A percentile compares a stretch with the other conserved stretches of the same genome.
phyloP scores from a whole-genome alignment of 2,113 vertebrate genomes.

The Ciconia boyciana region DNA sequence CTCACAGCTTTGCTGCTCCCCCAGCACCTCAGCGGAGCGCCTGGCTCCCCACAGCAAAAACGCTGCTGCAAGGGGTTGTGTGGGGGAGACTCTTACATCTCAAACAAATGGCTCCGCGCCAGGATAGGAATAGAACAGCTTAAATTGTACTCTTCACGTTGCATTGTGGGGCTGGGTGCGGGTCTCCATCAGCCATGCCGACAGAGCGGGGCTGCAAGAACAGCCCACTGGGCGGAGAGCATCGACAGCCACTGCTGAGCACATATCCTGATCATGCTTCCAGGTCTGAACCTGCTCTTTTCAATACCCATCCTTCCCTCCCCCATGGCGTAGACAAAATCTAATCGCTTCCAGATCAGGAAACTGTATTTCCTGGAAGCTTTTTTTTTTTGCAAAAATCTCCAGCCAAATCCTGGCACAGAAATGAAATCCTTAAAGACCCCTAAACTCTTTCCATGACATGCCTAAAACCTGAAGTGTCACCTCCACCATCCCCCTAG shows the following conservation, averaged over 20 bases:
- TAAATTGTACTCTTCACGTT: rapidly evolving
- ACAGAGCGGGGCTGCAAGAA: not conserved
- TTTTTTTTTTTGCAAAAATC: not conserved
- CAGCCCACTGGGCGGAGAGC: not conserved
- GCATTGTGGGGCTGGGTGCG: rapidly evolving
- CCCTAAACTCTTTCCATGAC: not conserved
- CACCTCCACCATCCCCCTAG: not conserved
- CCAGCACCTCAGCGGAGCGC: not conserved
- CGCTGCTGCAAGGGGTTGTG: not conserved
- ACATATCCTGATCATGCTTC: rapidly evolving
- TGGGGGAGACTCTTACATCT: not conserved
- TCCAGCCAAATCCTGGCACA: not conserved
- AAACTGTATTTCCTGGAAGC: not conserved
- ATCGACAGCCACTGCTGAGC: not conserved
- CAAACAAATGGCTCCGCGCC: not conserved
- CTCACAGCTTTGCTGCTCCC: not conserved
- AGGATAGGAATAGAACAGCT: not conserved
- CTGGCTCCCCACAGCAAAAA: not conserved
- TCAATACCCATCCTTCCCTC: not conserved
- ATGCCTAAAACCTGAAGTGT: not conserved
- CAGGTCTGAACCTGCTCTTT: not conserved
- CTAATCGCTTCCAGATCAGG: not conserved
- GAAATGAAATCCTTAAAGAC: not conserved
- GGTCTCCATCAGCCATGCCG: not conserved
- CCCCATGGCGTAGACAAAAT: not conserved